A percentile compares a stretch with the other conserved stretches of the same genome.
Conservation (phyloP, 2,888 invertebrate species). For the Platycheirus rosarum region DNA sequence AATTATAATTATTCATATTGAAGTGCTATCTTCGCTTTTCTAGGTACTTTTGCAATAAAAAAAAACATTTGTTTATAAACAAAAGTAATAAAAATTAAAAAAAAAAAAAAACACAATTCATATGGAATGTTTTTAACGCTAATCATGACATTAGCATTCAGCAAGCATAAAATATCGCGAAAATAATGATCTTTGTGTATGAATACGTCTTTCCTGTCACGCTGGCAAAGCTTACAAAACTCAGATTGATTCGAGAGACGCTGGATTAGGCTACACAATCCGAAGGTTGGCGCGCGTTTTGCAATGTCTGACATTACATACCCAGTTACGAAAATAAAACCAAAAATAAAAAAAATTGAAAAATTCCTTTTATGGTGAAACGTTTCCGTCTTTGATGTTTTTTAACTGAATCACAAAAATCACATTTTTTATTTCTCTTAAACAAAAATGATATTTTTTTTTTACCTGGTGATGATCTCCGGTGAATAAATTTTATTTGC, state of each 20-base stretch:
- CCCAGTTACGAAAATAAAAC: not conserved
- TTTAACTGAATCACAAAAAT: not conserved
- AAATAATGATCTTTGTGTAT: constrained; percentile 46
- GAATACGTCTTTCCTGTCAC: constrained; percentile 10
- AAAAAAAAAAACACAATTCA: constrained; percentile 47
- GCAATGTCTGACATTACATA: not conserved
- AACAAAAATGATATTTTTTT: not conserved
- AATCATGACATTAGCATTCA: constrained; percentile 68
- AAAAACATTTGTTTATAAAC: constrained; percentile 38
- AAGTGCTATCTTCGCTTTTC: not conserved
- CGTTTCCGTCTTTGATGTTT: not conserved
- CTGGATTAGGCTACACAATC: not conserved
- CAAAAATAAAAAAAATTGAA: not conserved
- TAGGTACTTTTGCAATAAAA: constrained; percentile 49
- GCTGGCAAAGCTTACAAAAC: constrained; percentile 6
- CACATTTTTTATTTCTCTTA: not conserved
- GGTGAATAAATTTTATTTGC: not conserved
- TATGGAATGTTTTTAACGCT: constrained; percentile 56
- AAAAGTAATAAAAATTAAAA: not conserved
- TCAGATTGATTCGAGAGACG: constrained; percentile 23
- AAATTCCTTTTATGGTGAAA: not conserved
- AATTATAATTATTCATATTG: too few species aligned
- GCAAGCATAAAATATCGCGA: constrained; percentile 40
- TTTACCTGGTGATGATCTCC: not conserved
- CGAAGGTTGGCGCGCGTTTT: constrained; percentile 6